Conservation (phyloP, 2,113 vertebrate species). For the Probosciger aterrimus region DNA sequence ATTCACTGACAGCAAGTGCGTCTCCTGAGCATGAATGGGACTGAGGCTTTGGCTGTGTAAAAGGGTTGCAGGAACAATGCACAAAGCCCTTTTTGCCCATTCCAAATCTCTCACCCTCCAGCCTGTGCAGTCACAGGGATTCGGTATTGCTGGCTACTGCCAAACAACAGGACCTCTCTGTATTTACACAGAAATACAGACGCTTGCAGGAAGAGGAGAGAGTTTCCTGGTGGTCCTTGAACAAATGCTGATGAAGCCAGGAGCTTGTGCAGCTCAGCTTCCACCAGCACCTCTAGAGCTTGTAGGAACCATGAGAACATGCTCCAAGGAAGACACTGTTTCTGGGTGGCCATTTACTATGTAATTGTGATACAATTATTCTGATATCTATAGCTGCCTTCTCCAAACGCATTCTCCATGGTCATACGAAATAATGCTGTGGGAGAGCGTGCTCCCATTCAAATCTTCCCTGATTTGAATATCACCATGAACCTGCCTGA, state of each 20-base stretch:
- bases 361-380: not conserved
- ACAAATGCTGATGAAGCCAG: conserved; percentile 18
- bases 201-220: not conserved
- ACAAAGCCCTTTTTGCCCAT: not conserved
- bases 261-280: not conserved
- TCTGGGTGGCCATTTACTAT: not conserved
- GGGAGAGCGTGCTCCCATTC: not conserved
- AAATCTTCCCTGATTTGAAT: not conserved
- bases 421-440: not conserved
- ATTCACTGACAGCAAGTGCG: not conserved
- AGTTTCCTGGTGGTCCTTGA: not conserved
- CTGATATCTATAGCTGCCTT: not conserved
- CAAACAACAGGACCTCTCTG: not conserved
- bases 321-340: not conserved
- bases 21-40: not conserved
- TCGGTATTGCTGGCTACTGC: not conserved
- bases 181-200: not conserved
- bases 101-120: not conserved
- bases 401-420: not conserved
- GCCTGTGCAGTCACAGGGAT: not conserved
- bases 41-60: not conserved
- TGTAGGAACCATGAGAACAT: rapidly evolving
- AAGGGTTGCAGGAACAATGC: not conserved
- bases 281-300: not conserved
- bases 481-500: not conserved